A percentile compares a stretch with the other conserved stretches of the same genome.
Evolutionary conservation across 2,888 invertebrate species (phyloP).

Genomic region (Marronus borbonicus): DNA sequence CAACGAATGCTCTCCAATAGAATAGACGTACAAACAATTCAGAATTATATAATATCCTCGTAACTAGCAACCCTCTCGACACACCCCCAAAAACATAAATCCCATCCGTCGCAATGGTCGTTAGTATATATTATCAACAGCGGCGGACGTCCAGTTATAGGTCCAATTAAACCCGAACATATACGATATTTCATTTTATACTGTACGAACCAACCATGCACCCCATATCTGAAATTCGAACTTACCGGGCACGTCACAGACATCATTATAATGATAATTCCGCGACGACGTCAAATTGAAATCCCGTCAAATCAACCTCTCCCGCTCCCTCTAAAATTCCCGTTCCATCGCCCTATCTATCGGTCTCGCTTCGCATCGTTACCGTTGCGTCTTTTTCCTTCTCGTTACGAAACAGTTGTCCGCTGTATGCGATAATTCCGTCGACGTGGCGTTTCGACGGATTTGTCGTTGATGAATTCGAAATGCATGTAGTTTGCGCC

Average conservation of each 20-base stretch:
- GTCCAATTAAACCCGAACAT: constrained; percentile 40
- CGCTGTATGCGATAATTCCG: constrained; percentile 28
- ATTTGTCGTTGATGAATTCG: constrained; percentile 45
- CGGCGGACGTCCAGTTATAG: constrained; percentile 25
- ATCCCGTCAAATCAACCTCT: constrained; percentile 49
- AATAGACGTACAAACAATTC: background rate
- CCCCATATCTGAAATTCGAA: constrained; percentile 39
- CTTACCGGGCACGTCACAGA: constrained; percentile 51
- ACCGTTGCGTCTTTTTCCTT: constrained; percentile 11
- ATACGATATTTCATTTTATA: constrained; percentile 36
- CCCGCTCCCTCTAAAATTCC: background rate
- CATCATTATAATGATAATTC: constrained; percentile 57
- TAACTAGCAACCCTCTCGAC: too few relatives aligned
- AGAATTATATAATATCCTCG: background rate
- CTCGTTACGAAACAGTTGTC: constrained; percentile 11
- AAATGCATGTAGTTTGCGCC: constrained; percentile 32
- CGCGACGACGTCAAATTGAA: constrained; percentile 50
- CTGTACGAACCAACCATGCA: background rate
- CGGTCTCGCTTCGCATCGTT: background rate
- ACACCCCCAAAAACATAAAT: background rate
- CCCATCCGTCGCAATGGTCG: background rate
- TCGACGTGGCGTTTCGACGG: constrained; percentile 43
- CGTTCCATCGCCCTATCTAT: background rate
- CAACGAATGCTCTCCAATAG: background rate
- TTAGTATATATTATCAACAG: constrained; percentile 32